Evolutionary conservation across 2,113 vertebrate genomes (phyloP).

Genomic region (Dromas ardeola): DNA sequence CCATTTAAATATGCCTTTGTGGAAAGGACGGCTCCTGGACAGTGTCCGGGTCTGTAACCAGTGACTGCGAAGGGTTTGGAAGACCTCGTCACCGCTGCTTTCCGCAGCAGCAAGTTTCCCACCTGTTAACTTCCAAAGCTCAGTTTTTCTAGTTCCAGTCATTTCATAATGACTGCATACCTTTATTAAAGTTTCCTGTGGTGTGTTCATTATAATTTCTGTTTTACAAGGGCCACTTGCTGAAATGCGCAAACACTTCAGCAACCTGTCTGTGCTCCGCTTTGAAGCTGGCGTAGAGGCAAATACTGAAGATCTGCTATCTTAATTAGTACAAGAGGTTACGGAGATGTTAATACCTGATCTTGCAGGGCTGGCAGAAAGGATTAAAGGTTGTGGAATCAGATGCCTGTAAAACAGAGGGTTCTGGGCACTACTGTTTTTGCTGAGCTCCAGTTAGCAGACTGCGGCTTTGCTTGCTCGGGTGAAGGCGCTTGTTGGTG

Average conservation of each 20-base stretch:
- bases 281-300: neutral
- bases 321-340: slow-evolving; percentile 38
- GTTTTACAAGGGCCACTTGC: neutral
- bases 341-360: slow-evolving; percentile 14
- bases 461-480: rapidly evolving
- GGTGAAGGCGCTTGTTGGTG: neutral
- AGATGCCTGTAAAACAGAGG: neutral
- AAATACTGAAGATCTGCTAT: neutral
- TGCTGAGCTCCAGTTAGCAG: neutral
- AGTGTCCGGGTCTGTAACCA: neutral
- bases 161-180: rapidly evolving
- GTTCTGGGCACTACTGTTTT: neutral
- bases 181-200: neutral
- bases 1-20: neutral
- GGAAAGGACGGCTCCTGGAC: neutral
- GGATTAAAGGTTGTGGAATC: neutral
- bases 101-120: rapidly evolving
- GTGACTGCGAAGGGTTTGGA: neutral
- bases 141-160: neutral
- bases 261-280: neutral
- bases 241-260: neutral
- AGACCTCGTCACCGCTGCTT: rapidly evolving
- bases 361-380: neutral
- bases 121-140: neutral
- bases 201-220: neutral